Conservation (phyloP, 1,140 invertebrate genomes). For the Eumeta japonica region DNA sequence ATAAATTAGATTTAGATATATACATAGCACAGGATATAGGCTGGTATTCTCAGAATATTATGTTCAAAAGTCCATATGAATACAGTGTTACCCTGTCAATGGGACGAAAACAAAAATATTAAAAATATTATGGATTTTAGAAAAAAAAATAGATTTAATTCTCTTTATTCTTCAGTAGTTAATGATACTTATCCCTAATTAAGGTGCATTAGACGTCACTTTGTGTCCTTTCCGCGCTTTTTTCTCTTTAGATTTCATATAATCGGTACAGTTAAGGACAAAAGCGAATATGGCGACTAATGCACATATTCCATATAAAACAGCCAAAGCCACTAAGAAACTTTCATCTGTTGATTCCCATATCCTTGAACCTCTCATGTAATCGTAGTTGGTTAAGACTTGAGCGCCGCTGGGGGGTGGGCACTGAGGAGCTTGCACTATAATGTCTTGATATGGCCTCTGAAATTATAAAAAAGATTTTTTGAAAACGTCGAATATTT, state of each 20-base stretch:
- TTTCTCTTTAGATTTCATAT: constrained; percentile 38
- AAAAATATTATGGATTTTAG: no score
- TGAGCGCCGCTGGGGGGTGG: constrained; percentile 74
- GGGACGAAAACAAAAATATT: no score
- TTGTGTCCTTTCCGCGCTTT: constrained; percentile 41
- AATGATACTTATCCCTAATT: no score
- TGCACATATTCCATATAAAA: constrained; percentile 62
- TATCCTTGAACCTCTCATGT: constrained; percentile 43
- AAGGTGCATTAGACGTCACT: constrained; percentile 48
- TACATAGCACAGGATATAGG: no score
- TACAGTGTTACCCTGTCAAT: no score
- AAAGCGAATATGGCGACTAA: constrained; percentile 60
- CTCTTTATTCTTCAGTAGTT: no score
- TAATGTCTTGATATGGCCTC: constrained; percentile 79
- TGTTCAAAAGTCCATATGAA: no score
- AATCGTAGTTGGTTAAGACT: constrained; percentile 63
- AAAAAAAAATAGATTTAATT: no score
- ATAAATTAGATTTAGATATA: no score
- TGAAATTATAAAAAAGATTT: constrained; percentile 36
- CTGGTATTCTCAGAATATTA: no score
- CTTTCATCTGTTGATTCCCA: constrained; percentile 58
- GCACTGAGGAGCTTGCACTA: constrained; percentile 71
- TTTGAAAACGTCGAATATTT: not conserved
- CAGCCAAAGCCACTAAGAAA: constrained; percentile 57
- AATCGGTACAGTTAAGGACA: constrained; percentile 60